Conservation (phyloP, 1,140 invertebrate genomes). For the Halictus rubicundus region DNA sequence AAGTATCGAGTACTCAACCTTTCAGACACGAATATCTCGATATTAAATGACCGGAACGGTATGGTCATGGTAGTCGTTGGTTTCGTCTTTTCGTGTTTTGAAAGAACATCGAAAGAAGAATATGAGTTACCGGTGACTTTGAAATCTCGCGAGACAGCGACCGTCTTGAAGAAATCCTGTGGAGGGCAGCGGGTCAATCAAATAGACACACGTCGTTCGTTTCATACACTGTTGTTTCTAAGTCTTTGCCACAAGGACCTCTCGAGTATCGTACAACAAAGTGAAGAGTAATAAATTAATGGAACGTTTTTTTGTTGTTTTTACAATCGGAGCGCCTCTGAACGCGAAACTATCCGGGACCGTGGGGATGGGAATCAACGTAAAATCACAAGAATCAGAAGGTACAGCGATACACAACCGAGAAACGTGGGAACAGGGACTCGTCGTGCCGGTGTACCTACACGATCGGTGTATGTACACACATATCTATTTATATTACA, state of each 20-base stretch:
- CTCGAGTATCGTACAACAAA: neutral
- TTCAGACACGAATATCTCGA: too few relatives aligned
- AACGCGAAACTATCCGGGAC: neutral
- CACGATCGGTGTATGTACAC: neutral
- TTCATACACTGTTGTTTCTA: neutral
- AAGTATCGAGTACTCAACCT: too few relatives aligned
- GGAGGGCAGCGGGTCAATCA: neutral
- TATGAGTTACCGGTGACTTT: too few relatives aligned
- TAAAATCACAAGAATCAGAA: too few relatives aligned
- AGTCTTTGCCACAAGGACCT: neutral
- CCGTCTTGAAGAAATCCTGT: too few relatives aligned
- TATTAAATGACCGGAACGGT: too few relatives aligned
- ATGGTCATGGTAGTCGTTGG: too few relatives aligned
- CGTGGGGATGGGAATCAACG: neutral
- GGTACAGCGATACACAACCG: neutral
- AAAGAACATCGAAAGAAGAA: too few relatives aligned
- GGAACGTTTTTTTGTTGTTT: neutral
- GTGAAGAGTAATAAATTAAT: neutral
- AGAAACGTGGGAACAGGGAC: neutral
- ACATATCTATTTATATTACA: slow-evolving; percentile 63
- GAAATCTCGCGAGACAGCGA: too few relatives aligned
- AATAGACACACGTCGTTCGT: neutral
- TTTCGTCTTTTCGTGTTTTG: too few relatives aligned
- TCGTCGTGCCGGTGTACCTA: neutral
- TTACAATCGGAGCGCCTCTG: neutral